Evolutionary conservation across 2,888 invertebrate genomes (phyloP).

Genomic region (Trissoscelio sp.): DNA sequence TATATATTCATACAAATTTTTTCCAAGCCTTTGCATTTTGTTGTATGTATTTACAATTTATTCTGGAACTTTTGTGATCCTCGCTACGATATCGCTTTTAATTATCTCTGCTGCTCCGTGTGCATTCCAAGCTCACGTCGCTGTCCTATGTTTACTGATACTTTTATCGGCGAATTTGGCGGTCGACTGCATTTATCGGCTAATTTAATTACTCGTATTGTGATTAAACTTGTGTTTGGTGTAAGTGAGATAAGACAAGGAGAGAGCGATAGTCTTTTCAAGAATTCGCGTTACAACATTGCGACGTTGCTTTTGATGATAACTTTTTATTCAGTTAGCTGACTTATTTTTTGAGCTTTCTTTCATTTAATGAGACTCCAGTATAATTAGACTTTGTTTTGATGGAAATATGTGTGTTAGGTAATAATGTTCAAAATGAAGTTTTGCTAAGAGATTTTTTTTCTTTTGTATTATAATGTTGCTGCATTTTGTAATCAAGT

Average conservation of each 20-base stretch:
- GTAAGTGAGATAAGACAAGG: neutral
- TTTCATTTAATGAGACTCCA: too few species aligned
- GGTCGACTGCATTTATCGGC: neutral
- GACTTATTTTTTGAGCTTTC: too few species aligned
- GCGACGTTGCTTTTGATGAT: too few species aligned
- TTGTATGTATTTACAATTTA: slow-evolving; percentile 13
- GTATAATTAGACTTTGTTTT: too few species aligned
- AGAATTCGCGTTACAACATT: neutral
- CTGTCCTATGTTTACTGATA: neutral
- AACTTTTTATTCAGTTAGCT: too few species aligned
- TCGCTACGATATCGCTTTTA: neutral
- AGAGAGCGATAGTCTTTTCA: neutral
- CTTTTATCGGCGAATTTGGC: neutral
- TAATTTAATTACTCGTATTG: neutral
- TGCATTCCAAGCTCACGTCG: neutral
- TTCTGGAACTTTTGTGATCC: neutral
- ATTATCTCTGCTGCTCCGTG: neutral
- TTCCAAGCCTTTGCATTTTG: neutral
- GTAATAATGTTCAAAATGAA: too few species aligned
- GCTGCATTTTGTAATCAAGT: too few species aligned
- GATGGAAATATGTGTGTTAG: too few species aligned
- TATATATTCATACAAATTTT: too few species aligned
- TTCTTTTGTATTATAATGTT: too few species aligned
- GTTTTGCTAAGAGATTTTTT: too few species aligned
- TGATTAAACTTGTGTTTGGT: neutral